Conservation (phyloP, 2,797 vertebrate species). For the Crocodylus rhombifer region DNA sequence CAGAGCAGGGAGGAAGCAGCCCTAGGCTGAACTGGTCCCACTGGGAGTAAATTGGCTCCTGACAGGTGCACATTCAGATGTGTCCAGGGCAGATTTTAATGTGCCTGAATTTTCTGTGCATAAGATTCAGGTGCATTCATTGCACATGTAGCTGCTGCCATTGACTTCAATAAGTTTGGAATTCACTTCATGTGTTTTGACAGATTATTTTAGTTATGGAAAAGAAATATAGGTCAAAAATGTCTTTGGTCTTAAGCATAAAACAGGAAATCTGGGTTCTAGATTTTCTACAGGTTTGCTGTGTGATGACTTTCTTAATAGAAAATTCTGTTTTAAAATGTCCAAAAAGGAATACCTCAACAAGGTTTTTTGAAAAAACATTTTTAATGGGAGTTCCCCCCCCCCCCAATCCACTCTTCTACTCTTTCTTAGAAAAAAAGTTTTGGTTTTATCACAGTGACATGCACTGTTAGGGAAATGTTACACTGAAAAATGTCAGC, state of each 20-base stretch:
- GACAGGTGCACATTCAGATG: no score
- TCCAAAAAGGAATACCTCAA: neutral
- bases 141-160: no score
- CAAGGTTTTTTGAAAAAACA: neutral
- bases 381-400: neutral
- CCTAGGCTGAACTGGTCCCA: no score
- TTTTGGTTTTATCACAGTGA: neutral
- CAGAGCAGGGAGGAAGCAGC: no score
- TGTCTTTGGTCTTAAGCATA: neutral
- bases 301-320: neutral
- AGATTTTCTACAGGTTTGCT: neutral
- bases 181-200: neutral
- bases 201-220: neutral
- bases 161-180: neutral
- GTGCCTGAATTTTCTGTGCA: no score
- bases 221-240: neutral
- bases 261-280: neutral
- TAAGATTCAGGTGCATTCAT: no score
- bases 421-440: neutral
- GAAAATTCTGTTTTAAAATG: neutral
- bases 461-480: neutral
- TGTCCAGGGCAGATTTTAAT: no score
- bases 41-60: no score
- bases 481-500: neutral
- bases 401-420: neutral